Percentiles rank a stretch among this genome's conserved stretches.
Conservation (phyloP, 2,797 vertebrate species). For the Tapera naevia region DNA sequence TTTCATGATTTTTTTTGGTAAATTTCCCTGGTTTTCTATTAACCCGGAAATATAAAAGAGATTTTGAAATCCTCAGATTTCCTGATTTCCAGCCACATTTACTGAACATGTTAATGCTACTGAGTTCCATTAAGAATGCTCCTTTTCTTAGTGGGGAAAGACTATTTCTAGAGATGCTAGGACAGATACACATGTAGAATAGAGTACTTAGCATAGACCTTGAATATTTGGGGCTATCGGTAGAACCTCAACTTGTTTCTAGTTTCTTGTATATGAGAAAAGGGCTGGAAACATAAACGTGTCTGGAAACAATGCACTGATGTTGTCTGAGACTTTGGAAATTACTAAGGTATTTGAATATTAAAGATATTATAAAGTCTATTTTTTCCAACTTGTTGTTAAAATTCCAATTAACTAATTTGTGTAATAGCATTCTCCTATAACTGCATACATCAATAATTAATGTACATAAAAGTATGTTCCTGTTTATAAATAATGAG, state of each 20-base stretch:
- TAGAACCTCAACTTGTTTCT: background rate
- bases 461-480: background rate
- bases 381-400: background rate
- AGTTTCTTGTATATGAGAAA: background rate
- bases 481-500: background rate
- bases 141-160: background rate
- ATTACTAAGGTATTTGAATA: background rate
- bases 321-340: background rate
- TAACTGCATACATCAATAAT: background rate
- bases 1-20: background rate
- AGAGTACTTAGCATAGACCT: background rate
- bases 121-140: background rate
- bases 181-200: background rate
- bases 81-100: background rate
- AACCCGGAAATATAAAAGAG: background rate
- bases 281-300: background rate
- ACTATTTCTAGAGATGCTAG: background rate
- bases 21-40: background rate
- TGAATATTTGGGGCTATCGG: background rate
- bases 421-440: background rate
- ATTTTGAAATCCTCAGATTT: background rate
- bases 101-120: background rate
- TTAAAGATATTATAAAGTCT: background rate
- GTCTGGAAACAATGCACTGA: background rate
- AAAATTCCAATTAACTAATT: background rate